Base-by-base conservation (phyloP, 2,797 vertebrate species). In the Diglossa cyanea region DNA sequence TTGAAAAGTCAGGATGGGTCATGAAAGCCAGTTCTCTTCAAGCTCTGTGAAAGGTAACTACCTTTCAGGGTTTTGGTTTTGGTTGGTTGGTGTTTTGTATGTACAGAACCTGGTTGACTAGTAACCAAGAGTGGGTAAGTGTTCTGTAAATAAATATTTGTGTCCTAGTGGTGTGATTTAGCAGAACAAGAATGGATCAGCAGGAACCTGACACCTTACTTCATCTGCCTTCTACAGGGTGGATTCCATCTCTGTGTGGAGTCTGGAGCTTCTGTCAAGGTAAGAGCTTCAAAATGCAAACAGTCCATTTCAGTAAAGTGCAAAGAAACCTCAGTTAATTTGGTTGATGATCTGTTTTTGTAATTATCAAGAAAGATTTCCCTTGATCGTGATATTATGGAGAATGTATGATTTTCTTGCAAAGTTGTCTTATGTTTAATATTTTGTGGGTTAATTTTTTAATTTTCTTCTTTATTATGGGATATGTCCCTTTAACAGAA, bases 191-290 rank as follows among this genome's bases (percentile, higher is more conserved):
- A 60, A 9, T 6, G 39, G 51, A 33, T 19, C 11, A 17, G n/a
- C 11, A 67, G 17, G 25, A 74, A 6, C n/a, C 30, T 54, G 39
- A 26, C 26, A 50, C 6, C 10, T 63, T 83, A 8, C 50, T 28
- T 86, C 66, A 72, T 11, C 31, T 17, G 24, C 0, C 0, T 60
- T 0, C 1, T 47, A 18, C 20, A 47, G 17, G 3, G 14, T 54
- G 12, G 24, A 31, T 28, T 45, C 39, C 19, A 28, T 19, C 39
- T 40, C 10, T 2, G 0, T 60, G 28, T 48, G 40, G 11, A 47
- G 4, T 48, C 50, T 71, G 50, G 15, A 65, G 10, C 33, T 68
- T 75, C 50, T 76, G 25, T 67, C 20, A 30, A 61, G 24, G 26
- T 50, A 28, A 70, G 35, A 74, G 11, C 17, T 78, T 67, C 39